A percentile compares a stretch with the other conserved stretches of the same genome.
Evolutionary conservation across 2,888 invertebrate species (phyloP).

Genomic region (Stegophylla sp.): DNA sequence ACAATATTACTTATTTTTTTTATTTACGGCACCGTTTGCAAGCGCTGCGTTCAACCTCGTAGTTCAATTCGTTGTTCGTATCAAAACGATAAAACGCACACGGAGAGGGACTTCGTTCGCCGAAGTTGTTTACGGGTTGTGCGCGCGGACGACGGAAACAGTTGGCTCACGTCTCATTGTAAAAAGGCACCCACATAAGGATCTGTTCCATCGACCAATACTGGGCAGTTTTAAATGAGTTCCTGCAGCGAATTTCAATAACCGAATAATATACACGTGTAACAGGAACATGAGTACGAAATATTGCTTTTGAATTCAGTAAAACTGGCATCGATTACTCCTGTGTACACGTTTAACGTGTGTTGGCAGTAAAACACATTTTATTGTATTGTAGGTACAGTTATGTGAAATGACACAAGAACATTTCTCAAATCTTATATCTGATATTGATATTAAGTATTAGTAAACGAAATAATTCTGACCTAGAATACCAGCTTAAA

Average conservation of each 20-base stretch:
- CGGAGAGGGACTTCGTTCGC: background rate
- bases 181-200: background rate
- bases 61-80: slow-evolving; percentile 15
- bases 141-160: slow-evolving; percentile 4
- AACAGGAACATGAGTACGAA: background rate
- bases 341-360: background rate
- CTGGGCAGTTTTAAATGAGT: background rate
- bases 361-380: background rate
- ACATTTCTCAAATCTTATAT: too few relatives aligned
- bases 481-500: too few relatives aligned
- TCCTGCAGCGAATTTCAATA: background rate
- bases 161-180: background rate
- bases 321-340: background rate
- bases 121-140: background rate
- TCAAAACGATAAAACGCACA: slow-evolving; percentile 13
- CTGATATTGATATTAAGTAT: too few relatives aligned
- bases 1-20: slow-evolving; percentile 30
- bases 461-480: too few relatives aligned
- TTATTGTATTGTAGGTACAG: too few relatives aligned
- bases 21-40: slow-evolving; percentile 7
- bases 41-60: background rate
- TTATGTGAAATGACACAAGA: too few relatives aligned
- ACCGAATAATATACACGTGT: background rate
- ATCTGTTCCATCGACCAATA: background rate
- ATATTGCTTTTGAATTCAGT: background rate